Base-by-base conservation (phyloP, 2,113 vertebrate species). In the Damaliscus lunatus region DNA sequence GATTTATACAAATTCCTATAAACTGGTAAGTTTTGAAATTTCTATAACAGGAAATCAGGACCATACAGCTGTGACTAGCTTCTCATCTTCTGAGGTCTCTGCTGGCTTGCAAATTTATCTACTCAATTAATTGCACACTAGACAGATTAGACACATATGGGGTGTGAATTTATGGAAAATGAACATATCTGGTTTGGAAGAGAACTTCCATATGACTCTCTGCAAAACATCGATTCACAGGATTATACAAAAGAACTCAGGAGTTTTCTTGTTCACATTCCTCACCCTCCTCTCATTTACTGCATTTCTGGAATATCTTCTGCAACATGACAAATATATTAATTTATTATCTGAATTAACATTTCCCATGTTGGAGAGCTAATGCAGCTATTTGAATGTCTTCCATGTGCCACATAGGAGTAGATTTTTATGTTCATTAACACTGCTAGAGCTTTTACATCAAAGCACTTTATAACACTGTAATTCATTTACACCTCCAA, bases 341-440 rank as follows among this genome's bases (percentile, higher is more conserved):
- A 91, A 57, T 90, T 92, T 15, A 46, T 91, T 64, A 95, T 81
- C 52, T 82, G 85, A 84, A 95, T 67, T 67, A 90, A 84, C 11
- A 55, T 36, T 50, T 86, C 48, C 31, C 81, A n/a, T 15, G 15
- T 36, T 85, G 36, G 64, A 92, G 48, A 96, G 77, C 91, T 62
- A 95, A 53, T 74, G 15, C 13, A 64, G 46, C 48, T 88, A 36
- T 80, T 92, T 92, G 50, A 83, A 40, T 93, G 55, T 67, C 71
- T 94, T 64, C 27, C 8, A 5, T 25, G 36, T 88, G 17, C 29
- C 36, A 74, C 57, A 94, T 1, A 93, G 52, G 81, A 91, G 33
- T 55, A 64, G 31, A 90, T 57, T 89, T 95, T 96, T 91, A 36
- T 21, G 40, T 86, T 96, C 40, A 91, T 97, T 88, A 89, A 60